Evolutionary conservation across 2,797 vertebrate species (phyloP).

Genomic region (Tapera naevia): DNA sequence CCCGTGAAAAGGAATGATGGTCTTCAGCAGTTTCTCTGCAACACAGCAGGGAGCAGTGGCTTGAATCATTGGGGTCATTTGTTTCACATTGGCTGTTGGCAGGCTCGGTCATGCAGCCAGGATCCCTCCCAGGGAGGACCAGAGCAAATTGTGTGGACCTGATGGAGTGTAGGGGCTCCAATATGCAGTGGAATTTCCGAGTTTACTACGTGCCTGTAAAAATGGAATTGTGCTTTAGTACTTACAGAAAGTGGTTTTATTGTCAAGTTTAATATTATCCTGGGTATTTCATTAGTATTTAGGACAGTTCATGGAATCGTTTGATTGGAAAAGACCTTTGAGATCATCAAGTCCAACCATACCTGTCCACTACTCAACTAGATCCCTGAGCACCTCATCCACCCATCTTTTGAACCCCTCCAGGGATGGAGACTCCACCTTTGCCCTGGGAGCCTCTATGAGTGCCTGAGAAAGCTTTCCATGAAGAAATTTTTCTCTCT

Average conservation of each 20-base stretch:
- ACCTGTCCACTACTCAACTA: too few species aligned
- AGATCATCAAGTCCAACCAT: too few species aligned
- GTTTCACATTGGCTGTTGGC: background rate
- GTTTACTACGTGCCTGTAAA: background rate
- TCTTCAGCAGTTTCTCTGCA: background rate
- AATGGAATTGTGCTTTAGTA: background rate
- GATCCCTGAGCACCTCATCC: too few species aligned
- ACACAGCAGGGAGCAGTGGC: background rate
- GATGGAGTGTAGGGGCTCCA: background rate
- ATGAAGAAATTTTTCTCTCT: too few species aligned
- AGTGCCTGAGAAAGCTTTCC: too few species aligned
- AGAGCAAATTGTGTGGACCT: fast-evolving
- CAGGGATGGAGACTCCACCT: too few species aligned
- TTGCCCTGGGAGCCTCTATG: too few species aligned
- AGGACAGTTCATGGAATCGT: background rate
- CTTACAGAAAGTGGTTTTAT: background rate
- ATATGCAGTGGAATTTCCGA: background rate
- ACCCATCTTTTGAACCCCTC: too few species aligned
- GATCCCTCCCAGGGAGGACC: background rate
- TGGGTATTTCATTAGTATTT: background rate
- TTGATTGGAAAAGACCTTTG: too few species aligned
- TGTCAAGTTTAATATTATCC: background rate
- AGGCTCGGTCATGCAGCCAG: background rate
- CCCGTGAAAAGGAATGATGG: background rate
- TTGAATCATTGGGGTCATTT: background rate